Conservation (phyloP, 2,888 invertebrate species). For the Oxystoma pomonae region DNA sequence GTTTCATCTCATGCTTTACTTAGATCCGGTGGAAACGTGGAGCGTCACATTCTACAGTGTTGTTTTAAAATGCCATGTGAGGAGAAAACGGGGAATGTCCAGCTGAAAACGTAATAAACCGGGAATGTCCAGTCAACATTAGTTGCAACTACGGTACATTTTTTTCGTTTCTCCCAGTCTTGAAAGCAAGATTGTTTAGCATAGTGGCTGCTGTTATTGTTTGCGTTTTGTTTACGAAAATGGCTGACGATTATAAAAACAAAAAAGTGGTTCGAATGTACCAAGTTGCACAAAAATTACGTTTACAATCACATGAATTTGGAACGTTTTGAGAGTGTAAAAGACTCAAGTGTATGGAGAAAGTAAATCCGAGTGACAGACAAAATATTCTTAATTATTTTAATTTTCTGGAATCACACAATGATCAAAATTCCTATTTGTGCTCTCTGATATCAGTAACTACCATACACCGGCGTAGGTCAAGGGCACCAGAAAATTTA, state of each 20-base stretch:
- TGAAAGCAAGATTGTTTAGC: too few species aligned
- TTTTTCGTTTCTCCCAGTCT: background rate
- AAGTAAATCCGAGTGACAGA: conserved; percentile 13
- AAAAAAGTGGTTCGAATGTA: conserved; percentile 1
- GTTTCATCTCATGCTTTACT: too few species aligned
- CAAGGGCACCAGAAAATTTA: too few species aligned
- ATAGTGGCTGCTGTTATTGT: background rate
- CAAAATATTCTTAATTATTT: too few species aligned
- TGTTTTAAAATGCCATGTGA: too few species aligned
- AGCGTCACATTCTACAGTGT: too few species aligned
- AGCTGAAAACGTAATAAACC: too few species aligned
- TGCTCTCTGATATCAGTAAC: too few species aligned
- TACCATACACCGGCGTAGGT: too few species aligned
- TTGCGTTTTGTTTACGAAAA: background rate
- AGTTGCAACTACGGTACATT: background rate
- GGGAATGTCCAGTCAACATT: background rate
- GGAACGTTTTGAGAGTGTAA: conserved; percentile 9
- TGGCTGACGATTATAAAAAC: background rate
- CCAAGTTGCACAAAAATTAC: conserved; percentile 7
- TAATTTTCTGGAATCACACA: too few species aligned
- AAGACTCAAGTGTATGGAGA: conserved; percentile 8
- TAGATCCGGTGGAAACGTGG: too few species aligned
- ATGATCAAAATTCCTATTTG: too few species aligned
- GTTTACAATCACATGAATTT: conserved; percentile 12
- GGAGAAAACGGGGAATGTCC: background rate